Base-by-base conservation (phyloP, 2,113 vertebrate species). In the Telmatochromis bifrenatus region DNA sequence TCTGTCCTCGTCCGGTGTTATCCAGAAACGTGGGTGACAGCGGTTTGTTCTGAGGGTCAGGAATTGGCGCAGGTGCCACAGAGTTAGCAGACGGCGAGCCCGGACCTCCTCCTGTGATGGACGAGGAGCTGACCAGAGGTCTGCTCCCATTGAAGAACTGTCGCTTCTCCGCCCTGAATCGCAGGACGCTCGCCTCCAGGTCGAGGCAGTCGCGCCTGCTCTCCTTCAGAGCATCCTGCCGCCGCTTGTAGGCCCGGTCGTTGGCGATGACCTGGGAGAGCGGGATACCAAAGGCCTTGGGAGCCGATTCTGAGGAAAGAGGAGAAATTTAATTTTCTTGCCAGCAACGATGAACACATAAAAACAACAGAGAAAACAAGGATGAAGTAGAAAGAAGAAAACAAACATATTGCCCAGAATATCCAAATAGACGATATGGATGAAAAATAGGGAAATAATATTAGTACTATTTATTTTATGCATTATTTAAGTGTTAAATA, bases 121-220 rank as follows among this genome's bases (percentile, higher is more conserved):
- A 82, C 2, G 91, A 73, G 21, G 90, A 80, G 65, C 77, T 31
- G 77, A 84, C 56, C 65, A 88, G 49, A 5, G 91, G 60, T 33
- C 82, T 94, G 89, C 23, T 95, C 77, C 95, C 94, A 21, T 94
- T 93, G 84, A 93, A 60, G 31, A 93, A 95, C 55, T 92, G 95
- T 2, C 94, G 92, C 87, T 97, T 97, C 94, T 97, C 95, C 0
- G 97, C 97, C 35, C 96, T 93, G 83, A 98, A 98, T 5, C 55
- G 95, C 3, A 96, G 89, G 19, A 98, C 92, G 1, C 97, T 97
- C 4, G 96, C 96, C 88, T 98, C 98, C 93, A 98, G 94, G 87
- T 97, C 96, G 84, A 97, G 94, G 65, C 97, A 98, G 84, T 97
- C 96, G 0, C 97, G 93, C 7, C 98, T 91, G 91, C 97, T 97